A percentile compares a stretch with the other conserved stretches of the same genome.
Evolutionary conservation across 1,140 invertebrate species (phyloP).

Genomic region (Aricia agestis): DNA sequence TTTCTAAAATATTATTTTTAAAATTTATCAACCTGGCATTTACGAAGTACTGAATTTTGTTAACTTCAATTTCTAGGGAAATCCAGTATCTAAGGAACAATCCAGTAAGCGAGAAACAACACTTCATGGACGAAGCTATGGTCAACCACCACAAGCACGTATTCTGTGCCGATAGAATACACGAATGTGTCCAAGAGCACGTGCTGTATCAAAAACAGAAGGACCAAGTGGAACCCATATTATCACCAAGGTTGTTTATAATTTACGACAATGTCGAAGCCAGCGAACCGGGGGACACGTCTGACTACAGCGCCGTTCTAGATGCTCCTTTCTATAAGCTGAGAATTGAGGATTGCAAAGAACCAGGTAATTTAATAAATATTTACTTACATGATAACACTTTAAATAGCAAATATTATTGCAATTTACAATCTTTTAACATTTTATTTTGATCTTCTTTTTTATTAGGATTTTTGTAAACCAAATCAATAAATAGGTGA

Average conservation of each 20-base stretch:
- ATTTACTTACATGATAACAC: too few species aligned
- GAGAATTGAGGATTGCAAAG: slow-evolving; percentile 78
- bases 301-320: slow-evolving; percentile 79
- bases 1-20: too few species aligned
- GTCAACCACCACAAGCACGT: slow-evolving; percentile 78
- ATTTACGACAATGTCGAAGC: slow-evolving; percentile 88
- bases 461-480: too few species aligned
- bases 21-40: too few species aligned
- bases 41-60: not conserved
- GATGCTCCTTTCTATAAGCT: slow-evolving; percentile 81
- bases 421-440: too few species aligned
- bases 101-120: slow-evolving; percentile 61
- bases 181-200: slow-evolving; percentile 77
- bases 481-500: too few species aligned
- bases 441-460: too few species aligned
- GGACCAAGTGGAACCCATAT: slow-evolving; percentile 76
- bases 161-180: slow-evolving; percentile 79
- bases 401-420: too few species aligned
- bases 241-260: slow-evolving; percentile 81
- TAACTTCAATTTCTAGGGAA: slow-evolving; percentile 50
- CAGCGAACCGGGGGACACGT: slow-evolving; percentile 77
- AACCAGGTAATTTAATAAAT: slow-evolving; percentile 67
- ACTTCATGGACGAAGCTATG: slow-evolving; percentile 66
- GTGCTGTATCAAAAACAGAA: slow-evolving; percentile 62
- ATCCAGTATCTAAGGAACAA: slow-evolving; percentile 65